Base-by-base conservation (phyloP, 2,797 vertebrate genomes). In the Coranthus polyacanthus region DNA sequence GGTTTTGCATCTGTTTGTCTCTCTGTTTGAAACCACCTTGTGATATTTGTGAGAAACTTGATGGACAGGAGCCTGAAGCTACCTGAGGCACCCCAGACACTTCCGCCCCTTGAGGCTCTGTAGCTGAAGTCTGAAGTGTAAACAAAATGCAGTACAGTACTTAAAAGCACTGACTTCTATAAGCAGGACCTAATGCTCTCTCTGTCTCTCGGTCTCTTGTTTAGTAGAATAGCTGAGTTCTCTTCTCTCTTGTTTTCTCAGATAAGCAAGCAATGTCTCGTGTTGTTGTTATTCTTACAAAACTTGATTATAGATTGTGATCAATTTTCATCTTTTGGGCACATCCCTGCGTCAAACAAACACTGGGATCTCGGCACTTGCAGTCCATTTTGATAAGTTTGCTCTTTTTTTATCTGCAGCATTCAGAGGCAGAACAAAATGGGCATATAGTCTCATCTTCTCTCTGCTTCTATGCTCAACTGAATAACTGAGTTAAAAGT, bases 231-330 rank as follows among this genome's bases (percentile, higher is more conserved):
- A 54, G 36, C 51, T 44, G 44, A 60, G 53, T 65, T 5, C 21
- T 41, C 50, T 56, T 43, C 36, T 56, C 38, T 15, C 60, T 79
- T 36, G 34, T 78, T 83, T 60, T 54, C n/a, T 16, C 43, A 12
- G 75, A 85, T 85, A 81, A 84, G 51, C 45, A 57, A 45, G 59
- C 54, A 46, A 0, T 71, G 72, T 84, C 47, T 77, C 26, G 42
- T 74, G 68, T 81, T 85, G 67, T 84, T 85, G 78, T 87, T 84
- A 57, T 68, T 88, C 73, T 54, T 39, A 52, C 72, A 58, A 65
- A 87, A 82, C 44, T 71, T 79, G 56, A 83, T 82, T 81, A 81
- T 83, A 86, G 81, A 84, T 84, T 82, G 39, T 5, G 65, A 90
- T 84, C 72, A 68, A 12, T 76, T 79, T 62, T 67, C 61, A 64